These are phyloP conservation scores for Triplophysa bombifrons DNA, from an alignment of 2,797 vertebrate genomes.

Conservation along the genomic window DNA sequence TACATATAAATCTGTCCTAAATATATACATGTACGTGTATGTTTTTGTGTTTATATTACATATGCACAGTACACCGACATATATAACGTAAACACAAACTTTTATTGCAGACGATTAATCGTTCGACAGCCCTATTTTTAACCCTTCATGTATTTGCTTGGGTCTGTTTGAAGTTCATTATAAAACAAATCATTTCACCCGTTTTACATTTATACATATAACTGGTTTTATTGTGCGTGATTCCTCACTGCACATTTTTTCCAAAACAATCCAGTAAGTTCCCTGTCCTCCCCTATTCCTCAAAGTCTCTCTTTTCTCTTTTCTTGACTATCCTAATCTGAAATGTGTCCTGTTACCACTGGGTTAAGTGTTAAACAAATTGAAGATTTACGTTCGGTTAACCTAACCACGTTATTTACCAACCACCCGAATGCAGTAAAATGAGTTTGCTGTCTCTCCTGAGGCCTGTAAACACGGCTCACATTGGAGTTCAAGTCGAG, in stretches of 20 bases:
- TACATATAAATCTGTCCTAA: too few species aligned
- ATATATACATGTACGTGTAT: too few species aligned
- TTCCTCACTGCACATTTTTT: background rate
- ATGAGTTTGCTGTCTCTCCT: background rate
- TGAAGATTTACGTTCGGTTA: background rate
- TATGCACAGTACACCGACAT: too few species aligned
- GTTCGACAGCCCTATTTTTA: too few species aligned
- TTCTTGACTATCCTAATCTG: background rate
- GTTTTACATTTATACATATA: background rate
- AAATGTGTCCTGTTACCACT: background rate
- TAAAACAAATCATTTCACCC: too few species aligned
- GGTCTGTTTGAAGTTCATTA: too few species aligned
- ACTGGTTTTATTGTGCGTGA: background rate
- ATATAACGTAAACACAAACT: too few species aligned
- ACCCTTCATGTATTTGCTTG: too few species aligned
- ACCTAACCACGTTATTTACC: conserved; percentile 1
- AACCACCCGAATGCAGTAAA: conserved; percentile 13
- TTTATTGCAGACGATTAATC: too few species aligned
- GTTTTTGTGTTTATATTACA: too few species aligned
- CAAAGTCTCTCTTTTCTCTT: background rate
- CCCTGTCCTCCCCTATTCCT: too few species aligned
- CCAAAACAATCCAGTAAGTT: background rate
- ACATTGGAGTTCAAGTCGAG: conserved; percentile 4
- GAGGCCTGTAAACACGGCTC: background rate
- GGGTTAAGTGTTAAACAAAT: background rate